Evolutionary conservation across 1,140 invertebrate species (phyloP), one percentile per base, ranked within the genome.

Genomic region (Protaetia brevitarsis): DNA sequence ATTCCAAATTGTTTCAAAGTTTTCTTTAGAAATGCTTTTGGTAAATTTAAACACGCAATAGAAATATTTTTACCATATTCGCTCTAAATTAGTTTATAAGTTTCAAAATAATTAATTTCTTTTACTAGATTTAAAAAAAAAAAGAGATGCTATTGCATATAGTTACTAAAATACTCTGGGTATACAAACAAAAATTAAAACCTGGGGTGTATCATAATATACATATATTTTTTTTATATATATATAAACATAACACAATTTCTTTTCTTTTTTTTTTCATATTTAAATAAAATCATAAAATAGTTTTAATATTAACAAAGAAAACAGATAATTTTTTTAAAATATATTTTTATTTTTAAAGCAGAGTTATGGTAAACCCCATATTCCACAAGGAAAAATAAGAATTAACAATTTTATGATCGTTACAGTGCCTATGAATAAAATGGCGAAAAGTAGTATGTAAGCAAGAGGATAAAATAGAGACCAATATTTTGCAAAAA

Each of bases 371-470:
- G 41, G 41, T 51, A 51, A 51, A 51, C 41, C 41, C 41, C 41
- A 51, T 23, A 51, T 16, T 10, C 19, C 19, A 19, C 19, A 23
- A 51, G 13, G 11, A 51, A 34, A 2, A 6, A 23, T 19, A 51
- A 23, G 11, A 51, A 51, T 51, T 51, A 51, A 51, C 16, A 51
- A 19, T 29, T 31, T 59, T 31, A 59, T 59, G 7, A 31, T 59
- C 26, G 27, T 59, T 59, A 59, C 57, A 59, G 57, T 59, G 26
- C 57, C 57, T 31, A 59, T 59, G 57, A 59, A 59, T 31, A 59
- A 59, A 59, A 59, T 59, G 57, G 29, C 29, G 57, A 59, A 59
- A 59, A 28, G 30, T 59, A 59, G 29, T 59, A 59, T 59, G 57
- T 59, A 59, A 59, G 41, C 41, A 51, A 51, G 41, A 51, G 41